Evolutionary conservation across 64 coral and sea anemone species (phyloP).

Genomic region (Pachyseris speciosa): DNA sequence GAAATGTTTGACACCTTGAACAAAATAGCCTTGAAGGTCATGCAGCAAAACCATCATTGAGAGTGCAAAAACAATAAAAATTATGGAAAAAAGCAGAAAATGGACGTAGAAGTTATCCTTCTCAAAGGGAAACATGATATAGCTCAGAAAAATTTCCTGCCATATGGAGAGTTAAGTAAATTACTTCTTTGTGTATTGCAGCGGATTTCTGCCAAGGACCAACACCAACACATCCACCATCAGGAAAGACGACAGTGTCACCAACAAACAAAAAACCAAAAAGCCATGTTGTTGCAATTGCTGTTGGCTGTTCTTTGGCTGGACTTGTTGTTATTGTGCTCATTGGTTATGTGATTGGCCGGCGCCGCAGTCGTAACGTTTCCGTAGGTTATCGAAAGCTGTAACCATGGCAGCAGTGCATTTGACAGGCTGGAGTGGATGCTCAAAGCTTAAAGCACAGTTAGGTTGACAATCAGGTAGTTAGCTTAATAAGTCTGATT

Average conservation of each 20-base stretch:
- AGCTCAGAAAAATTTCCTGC: no score
- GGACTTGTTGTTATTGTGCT: constrained; percentile 72
- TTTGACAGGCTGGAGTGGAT: background rate
- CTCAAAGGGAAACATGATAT: no score
- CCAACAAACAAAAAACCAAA: background rate
- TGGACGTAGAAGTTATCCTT: no score
- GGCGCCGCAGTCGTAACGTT: constrained; percentile 4
- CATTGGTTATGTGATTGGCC: constrained; percentile 79
- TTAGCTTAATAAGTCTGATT: background rate
- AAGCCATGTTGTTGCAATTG: constrained; percentile 76
- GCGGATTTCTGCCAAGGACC: background rate
- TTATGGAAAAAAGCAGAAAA: no score
- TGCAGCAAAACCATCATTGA: no score
- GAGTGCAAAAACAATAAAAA: no score
- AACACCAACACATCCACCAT: background rate
- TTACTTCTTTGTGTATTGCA: background rate
- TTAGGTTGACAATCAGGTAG: background rate
- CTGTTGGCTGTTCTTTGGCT: constrained; percentile 84
- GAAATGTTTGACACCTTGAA: no score
- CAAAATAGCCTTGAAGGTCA: no score
- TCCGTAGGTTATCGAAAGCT: constrained; percentile 77
- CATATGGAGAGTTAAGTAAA: background rate
- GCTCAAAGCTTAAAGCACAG: background rate
- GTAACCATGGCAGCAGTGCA: constrained; percentile 11
- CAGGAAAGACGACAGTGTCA: background rate